Evolutionary conservation across 2,888 invertebrate species (phyloP).

Genomic region (Amblyteles armatorius): DNA sequence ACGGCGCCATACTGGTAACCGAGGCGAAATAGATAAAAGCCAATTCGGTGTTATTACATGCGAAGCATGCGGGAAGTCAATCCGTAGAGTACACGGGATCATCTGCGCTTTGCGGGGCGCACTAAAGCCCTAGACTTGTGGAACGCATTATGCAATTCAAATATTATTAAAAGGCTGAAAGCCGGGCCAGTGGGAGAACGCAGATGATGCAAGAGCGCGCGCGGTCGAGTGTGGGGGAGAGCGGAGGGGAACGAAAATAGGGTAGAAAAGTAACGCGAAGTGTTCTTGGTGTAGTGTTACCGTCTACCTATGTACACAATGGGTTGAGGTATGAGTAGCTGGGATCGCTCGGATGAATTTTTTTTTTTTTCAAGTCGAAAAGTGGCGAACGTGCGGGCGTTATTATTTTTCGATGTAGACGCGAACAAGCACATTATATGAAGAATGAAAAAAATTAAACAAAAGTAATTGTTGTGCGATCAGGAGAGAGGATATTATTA

Average conservation of each 20-base stretch:
- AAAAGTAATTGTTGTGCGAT: neutral
- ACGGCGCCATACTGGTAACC: neutral
- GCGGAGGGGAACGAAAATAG: slow-evolving; percentile 62
- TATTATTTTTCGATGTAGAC: neutral
- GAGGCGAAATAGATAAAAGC: slow-evolving; percentile 5
- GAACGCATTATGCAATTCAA: slow-evolving; percentile 84
- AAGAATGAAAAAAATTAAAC: neutral
- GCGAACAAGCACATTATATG: neutral
- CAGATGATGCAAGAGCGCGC: slow-evolving; percentile 66
- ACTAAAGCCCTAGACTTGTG: slow-evolving; percentile 69
- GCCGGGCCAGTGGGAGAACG: slow-evolving; percentile 75
- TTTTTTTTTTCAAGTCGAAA: neutral
- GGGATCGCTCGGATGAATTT: slow-evolving; percentile 7
- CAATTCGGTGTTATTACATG: slow-evolving; percentile 1
- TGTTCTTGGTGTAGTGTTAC: slow-evolving; percentile 75
- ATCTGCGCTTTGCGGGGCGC: slow-evolving; percentile 73
- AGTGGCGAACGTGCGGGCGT: neutral
- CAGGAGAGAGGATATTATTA: neutral
- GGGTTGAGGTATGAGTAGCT: slow-evolving; percentile 21
- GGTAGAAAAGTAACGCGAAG: slow-evolving; percentile 69
- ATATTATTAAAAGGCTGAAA: slow-evolving; percentile 85
- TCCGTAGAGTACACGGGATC: slow-evolving; percentile 79
- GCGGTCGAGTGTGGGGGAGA: slow-evolving; percentile 49
- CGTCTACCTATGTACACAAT: slow-evolving; percentile 63
- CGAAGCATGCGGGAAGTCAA: slow-evolving; percentile 71